Conservation (phyloP, 2,113 vertebrate species). For the Naja naja region DNA sequence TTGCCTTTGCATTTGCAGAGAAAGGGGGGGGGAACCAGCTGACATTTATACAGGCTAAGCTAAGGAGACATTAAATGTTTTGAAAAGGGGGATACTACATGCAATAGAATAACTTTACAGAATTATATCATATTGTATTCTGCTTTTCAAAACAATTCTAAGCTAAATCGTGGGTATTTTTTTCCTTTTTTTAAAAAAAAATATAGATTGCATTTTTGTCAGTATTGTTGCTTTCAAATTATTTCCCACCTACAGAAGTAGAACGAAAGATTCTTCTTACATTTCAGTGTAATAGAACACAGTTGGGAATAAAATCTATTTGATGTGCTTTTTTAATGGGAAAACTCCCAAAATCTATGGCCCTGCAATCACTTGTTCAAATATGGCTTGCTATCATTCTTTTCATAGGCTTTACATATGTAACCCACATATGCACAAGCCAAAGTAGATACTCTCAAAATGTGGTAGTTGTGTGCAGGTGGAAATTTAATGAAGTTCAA, state of each 20-base stretch:
- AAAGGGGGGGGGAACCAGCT: fast-evolving
- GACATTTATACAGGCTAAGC: background rate
- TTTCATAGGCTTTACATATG: background rate
- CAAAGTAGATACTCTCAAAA: background rate
- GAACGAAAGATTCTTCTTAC: background rate
- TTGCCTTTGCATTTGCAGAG: background rate
- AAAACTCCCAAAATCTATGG: background rate
- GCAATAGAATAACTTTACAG: no score
- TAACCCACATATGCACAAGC: background rate
- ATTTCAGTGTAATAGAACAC: background rate
- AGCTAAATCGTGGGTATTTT: background rate
- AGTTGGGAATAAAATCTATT: background rate
- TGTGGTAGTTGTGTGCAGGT: background rate
- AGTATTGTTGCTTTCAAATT: background rate
- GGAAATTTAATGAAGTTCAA: background rate
- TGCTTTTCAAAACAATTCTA: background rate
- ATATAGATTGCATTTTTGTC: background rate
- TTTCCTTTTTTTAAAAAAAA: background rate
- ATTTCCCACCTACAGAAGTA: background rate
- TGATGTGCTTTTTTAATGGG: background rate
- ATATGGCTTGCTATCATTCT: background rate
- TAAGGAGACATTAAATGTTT: background rate
- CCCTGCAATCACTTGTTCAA: background rate
- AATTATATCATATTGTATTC: background rate
- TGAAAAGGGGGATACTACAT: background rate